These are phyloP conservation scores for Aramus guarauna DNA, from an alignment of 2,113 vertebrate species.

Conservation along the genomic window DNA sequence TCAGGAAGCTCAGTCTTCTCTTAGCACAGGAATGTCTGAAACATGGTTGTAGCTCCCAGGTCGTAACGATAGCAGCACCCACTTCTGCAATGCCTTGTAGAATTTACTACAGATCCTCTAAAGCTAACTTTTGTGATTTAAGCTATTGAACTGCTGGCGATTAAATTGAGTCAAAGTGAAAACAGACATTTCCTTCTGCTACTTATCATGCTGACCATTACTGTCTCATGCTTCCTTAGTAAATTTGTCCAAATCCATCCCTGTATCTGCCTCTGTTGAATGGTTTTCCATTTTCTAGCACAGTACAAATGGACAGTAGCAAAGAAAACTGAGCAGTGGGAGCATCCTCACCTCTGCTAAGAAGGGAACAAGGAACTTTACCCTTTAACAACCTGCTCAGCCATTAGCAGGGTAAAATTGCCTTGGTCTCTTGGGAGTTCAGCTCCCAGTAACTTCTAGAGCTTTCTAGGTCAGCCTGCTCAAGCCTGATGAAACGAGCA, in stretches of 20 bases:
- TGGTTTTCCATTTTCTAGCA: background rate
- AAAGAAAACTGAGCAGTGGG: background rate
- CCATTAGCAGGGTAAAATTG: background rate
- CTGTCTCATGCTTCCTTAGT: background rate
- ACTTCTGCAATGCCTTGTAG: background rate
- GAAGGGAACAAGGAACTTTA: background rate
- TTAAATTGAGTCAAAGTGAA: background rate
- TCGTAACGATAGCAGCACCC: background rate
- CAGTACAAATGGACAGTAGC: background rate
- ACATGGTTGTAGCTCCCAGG: background rate
- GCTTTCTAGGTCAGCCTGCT: background rate
- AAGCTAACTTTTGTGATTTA: background rate
- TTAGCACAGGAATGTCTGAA: background rate
- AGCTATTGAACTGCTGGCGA: background rate
- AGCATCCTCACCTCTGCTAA: background rate
- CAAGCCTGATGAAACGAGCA: background rate
- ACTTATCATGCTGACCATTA: background rate
- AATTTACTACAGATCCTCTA: background rate
- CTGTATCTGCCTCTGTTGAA: background rate
- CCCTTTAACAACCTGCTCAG: background rate
- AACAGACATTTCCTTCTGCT: background rate
- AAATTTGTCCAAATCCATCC: background rate
- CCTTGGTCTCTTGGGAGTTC: background rate
- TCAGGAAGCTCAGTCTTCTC: background rate
- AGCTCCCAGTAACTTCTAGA: background rate